phyloP scores from a whole-genome alignment of 2,888 invertebrate species.

The Ferrisia virgata region DNA sequence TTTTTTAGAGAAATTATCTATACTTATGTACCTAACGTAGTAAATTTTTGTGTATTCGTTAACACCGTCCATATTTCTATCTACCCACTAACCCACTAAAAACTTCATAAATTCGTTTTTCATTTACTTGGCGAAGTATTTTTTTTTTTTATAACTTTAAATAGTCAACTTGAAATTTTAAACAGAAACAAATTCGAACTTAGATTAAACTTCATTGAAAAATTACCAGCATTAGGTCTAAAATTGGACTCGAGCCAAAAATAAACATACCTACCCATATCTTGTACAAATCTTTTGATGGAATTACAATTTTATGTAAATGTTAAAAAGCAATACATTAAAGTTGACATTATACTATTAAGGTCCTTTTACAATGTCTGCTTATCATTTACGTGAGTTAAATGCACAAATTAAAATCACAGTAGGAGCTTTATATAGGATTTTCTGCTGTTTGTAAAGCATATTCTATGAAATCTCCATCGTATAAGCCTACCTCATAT shows the following conservation, averaged over 20 bases:
- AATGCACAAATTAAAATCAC: background rate
- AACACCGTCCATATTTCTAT: background rate
- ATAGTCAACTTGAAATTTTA: background rate
- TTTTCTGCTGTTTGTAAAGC: background rate
- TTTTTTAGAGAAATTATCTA: too few species aligned
- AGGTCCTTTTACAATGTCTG: background rate
- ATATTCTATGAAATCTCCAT: background rate
- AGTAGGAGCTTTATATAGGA: background rate
- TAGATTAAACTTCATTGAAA: background rate
- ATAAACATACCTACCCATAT: background rate
- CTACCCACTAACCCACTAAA: background rate
- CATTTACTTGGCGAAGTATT: too few species aligned
- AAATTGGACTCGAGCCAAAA: background rate
- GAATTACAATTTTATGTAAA: constrained; percentile 18
- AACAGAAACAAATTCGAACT: background rate
- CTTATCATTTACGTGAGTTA: background rate
- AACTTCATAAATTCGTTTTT: background rate
- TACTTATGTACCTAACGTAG: too few species aligned
- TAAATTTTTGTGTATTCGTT: too few species aligned
- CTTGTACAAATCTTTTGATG: background rate
- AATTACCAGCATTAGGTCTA: background rate
- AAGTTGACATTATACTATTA: background rate
- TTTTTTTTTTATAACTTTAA: background rate
- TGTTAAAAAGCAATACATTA: background rate
- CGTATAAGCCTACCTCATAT: background rate